phyloP scores from a whole-genome alignment of 2,113 vertebrate species.

The Cebus imitator region DNA sequence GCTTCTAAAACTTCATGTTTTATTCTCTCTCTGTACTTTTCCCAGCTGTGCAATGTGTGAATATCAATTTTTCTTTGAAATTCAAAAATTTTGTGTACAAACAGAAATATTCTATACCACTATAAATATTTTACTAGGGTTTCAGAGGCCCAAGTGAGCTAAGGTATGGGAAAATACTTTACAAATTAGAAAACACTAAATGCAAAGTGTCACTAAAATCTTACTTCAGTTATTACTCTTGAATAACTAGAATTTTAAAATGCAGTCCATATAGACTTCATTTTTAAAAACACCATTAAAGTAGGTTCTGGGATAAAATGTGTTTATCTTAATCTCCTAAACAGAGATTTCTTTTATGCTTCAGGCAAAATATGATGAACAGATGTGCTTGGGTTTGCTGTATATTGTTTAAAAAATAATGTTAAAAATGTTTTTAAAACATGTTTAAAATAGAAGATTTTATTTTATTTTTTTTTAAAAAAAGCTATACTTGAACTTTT shows the following conservation, averaged over 20 bases:
- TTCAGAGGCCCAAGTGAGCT: background rate
- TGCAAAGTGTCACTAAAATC: background rate
- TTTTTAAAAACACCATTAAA: background rate
- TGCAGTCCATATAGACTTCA: background rate
- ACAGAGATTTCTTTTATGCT: background rate
- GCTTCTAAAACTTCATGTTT: background rate
- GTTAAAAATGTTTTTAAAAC: conserved; percentile 3
- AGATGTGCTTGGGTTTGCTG: background rate
- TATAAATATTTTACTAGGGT: background rate
- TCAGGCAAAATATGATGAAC: background rate
- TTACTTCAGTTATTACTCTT: background rate
- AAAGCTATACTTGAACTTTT: background rate
- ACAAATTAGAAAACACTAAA: background rate
- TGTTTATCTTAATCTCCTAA: background rate
- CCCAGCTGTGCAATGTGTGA: background rate
- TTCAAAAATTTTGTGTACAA: background rate
- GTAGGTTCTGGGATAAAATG: background rate
- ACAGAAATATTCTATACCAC: background rate
- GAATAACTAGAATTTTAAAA: conserved; percentile 9
- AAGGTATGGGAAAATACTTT: background rate
- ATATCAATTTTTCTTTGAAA: background rate
- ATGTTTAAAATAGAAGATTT: background rate
- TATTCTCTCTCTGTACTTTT: background rate
- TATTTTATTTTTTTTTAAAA: background rate
- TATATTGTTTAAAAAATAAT: background rate